Evolutionary conservation across 2,113 vertebrate species (phyloP), one percentile per base, ranked within the genome.

Genomic region (Cavia aperea): DNA sequence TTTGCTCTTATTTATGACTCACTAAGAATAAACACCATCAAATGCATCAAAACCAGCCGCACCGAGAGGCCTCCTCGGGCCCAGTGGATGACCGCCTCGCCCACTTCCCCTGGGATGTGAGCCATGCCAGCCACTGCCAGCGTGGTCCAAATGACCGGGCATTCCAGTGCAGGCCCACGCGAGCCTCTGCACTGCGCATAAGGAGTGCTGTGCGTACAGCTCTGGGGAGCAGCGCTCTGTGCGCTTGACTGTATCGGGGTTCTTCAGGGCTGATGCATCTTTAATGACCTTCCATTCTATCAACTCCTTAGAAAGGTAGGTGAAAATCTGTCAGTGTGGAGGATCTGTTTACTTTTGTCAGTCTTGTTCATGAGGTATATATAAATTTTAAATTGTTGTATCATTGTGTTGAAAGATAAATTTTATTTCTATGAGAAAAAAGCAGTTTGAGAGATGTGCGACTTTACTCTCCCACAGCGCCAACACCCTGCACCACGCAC

Each of bases 1-100:
- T 77, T 89, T 94, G 11, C 5, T 82, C 54, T 89, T 63, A 56
- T 54, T 90, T 86, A 56, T 65, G 16, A 82, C 39, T 93, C 87
- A 14, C 29, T 73, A 73, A 88, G 91, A 91, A 43, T 83, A 88
- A 72, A 65, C 78, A 2, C 11, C 84, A 56, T 24, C 6, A 12
- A 75, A 62, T 23, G 0, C 54, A 49, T 33, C 26, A 58, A 86
- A 89, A 84, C 83, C 5, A 82, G 51, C 39, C 9, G 14, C 75
- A 33, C n/a, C 13, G 7, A 33, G 66, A 36, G 33, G 33, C 33
- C 66, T 68, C 2, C 15, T 68, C 15, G 16, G 36, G 68, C 18
- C 18, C 68, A 70, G 68, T 19, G 56, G 58, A 68, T 9, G 7
- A n/a, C 36, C n/a, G 31, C 68, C 18, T 18, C 36, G 10, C 21